phyloP scores from a whole-genome alignment of 1,140 invertebrate species.

The Penaeus chinensis region DNA sequence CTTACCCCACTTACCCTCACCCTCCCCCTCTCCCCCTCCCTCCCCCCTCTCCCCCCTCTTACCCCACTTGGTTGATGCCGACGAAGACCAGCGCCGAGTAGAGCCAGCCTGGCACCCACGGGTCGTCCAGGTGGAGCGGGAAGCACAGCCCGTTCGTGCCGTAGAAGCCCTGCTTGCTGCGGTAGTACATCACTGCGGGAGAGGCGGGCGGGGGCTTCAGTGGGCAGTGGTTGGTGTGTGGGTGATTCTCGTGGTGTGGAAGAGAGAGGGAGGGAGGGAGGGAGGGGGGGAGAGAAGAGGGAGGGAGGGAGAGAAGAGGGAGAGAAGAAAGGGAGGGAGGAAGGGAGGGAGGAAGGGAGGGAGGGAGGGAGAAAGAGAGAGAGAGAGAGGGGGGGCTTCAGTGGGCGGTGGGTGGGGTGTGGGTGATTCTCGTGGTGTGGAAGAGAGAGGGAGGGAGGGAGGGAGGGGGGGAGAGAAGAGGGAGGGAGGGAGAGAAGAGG shows the following conservation, averaged over 20 bases:
- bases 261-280: background rate
- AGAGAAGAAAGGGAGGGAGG: background rate
- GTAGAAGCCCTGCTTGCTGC: slow-evolving; percentile 76
- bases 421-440: background rate
- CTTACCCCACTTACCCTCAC: background rate
- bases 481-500: background rate
- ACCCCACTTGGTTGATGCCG: slow-evolving; percentile 75
- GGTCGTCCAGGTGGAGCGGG: slow-evolving; percentile 79
- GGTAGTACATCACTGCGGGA: slow-evolving; percentile 73
- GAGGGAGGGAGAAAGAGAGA: too few relatives aligned
- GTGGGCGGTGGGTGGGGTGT: background rate
- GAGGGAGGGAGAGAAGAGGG: background rate
- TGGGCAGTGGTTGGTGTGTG: too few relatives aligned
- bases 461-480: background rate
- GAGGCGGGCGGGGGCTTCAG: background rate
- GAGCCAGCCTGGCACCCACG: slow-evolving; percentile 78
- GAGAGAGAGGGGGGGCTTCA: background rate
- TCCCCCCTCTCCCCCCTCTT: slow-evolving; percentile 57
- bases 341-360: background rate
- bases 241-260: background rate
- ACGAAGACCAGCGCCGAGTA: slow-evolving; percentile 81
- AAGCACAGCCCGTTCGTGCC: slow-evolving; percentile 80
- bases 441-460: background rate
- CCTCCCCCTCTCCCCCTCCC: background rate
- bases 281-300: background rate